Conservation (phyloP, 2,113 vertebrate species). For the Gobiocypris rarus region DNA sequence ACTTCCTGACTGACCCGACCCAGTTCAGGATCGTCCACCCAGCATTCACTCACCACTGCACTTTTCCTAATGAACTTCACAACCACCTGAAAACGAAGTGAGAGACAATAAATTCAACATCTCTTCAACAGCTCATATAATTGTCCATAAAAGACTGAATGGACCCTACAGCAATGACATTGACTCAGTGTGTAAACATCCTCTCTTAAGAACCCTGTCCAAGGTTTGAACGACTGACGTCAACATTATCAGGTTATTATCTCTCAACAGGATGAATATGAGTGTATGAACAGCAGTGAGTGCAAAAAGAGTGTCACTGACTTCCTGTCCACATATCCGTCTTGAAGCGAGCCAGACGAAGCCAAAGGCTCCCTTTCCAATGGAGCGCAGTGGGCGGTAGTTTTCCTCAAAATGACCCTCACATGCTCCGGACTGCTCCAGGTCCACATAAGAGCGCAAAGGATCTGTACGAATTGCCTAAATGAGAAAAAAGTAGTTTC, state of each 20-base stretch:
- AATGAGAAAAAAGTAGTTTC: background rate
- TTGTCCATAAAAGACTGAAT: background rate
- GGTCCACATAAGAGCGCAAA: slow-evolving; percentile 73
- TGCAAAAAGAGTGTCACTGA: slow-evolving; percentile 60
- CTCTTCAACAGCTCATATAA: slow-evolving; percentile 6
- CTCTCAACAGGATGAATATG: background rate
- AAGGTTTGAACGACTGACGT: background rate
- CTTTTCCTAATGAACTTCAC: slow-evolving; percentile 95
- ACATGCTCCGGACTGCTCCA: slow-evolving; percentile 83
- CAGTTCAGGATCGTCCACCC: slow-evolving; percentile 86
- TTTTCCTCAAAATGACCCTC: slow-evolving; percentile 84
- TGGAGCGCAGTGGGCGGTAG: slow-evolving; percentile 80
- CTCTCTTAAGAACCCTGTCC: background rate
- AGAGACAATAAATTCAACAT: slow-evolving; percentile 22
- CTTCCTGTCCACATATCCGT: slow-evolving; percentile 79
- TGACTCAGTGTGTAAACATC: slow-evolving; percentile 3
- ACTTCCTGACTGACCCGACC: slow-evolving; percentile 90
- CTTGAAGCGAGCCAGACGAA: slow-evolving; percentile 88
- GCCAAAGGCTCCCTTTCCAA: slow-evolving; percentile 92
- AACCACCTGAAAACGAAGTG: slow-evolving; percentile 75
- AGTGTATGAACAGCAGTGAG: background rate
- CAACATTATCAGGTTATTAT: background rate
- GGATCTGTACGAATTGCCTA: slow-evolving; percentile 76
- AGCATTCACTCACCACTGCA: slow-evolving; percentile 86
- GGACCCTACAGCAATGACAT: background rate